phyloP scores from a whole-genome alignment of 2,888 invertebrate genomes.

The Dynastes grantii region DNA sequence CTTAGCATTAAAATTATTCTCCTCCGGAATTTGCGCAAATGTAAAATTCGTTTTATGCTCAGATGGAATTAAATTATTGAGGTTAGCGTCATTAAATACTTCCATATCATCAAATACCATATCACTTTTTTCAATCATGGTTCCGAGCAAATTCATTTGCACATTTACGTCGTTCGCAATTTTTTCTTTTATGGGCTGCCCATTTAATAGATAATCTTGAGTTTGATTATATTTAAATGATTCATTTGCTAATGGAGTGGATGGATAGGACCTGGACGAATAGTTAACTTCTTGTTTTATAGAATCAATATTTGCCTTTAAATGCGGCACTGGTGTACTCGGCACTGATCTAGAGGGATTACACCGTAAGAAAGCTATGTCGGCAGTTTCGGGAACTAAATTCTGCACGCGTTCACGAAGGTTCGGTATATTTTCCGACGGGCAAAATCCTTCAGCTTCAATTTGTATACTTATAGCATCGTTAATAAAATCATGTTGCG shows the following conservation, averaged over 20 bases:
- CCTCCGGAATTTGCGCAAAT: slow-evolving; percentile 55
- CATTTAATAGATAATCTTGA: slow-evolving; percentile 69
- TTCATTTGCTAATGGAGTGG: slow-evolving; percentile 76
- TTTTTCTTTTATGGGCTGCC: slow-evolving; percentile 66
- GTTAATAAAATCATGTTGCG: slow-evolving; percentile 38
- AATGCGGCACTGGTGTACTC: slow-evolving; percentile 77
- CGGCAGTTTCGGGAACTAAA: slow-evolving; percentile 60
- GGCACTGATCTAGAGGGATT: slow-evolving; percentile 79
- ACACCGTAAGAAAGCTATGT: slow-evolving; percentile 59
- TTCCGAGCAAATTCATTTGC: slow-evolving; percentile 45
- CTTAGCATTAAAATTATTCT: slow-evolving; percentile 56
- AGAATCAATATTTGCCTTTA: slow-evolving; percentile 41
- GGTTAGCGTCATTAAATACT: slow-evolving; percentile 55
- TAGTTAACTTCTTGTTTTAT: slow-evolving; percentile 68
- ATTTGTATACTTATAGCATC: slow-evolving; percentile 51
- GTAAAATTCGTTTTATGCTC: slow-evolving; percentile 58
- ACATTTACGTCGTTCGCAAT: slow-evolving; percentile 38
- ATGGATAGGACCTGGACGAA: slow-evolving; percentile 80
- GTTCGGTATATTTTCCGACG: not conserved
- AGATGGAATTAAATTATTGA: slow-evolving; percentile 53
- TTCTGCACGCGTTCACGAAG: slow-evolving; percentile 13
- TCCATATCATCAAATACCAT: slow-evolving; percentile 54
- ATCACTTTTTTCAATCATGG: slow-evolving; percentile 51
- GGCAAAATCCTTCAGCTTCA: slow-evolving; percentile 58
- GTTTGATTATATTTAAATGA: slow-evolving; percentile 66